These are phyloP conservation scores for Falco naumanni DNA, from an alignment of 2,797 vertebrate genomes.

Conservation along the genomic window DNA sequence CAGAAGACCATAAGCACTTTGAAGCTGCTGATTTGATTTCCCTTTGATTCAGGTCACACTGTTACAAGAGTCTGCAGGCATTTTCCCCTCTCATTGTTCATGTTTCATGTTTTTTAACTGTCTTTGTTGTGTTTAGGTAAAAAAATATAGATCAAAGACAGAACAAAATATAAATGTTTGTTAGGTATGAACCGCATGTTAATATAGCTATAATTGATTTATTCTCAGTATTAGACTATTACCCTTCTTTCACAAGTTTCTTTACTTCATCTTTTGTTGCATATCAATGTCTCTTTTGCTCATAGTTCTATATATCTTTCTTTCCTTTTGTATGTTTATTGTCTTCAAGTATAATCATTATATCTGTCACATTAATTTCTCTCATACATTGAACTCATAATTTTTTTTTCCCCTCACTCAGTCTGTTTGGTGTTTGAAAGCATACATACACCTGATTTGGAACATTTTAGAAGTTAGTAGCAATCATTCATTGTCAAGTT, in stretches of 20 bases:
- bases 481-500: not conserved
- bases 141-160: not conserved
- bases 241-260: not conserved
- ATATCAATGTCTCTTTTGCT: not conserved
- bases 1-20: not conserved
- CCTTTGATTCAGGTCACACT: not conserved
- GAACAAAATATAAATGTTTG: not conserved
- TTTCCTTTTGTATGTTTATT: not conserved
- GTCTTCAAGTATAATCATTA: not conserved
- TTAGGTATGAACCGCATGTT: not conserved
- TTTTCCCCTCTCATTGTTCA: not conserved
- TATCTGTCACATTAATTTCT: not conserved
- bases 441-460: not conserved
- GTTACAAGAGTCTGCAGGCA: not conserved
- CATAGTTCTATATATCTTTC: not conserved
- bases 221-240: not conserved
- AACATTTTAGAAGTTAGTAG: not conserved
- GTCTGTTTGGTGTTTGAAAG: not conserved
- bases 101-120: not conserved
- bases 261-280: not conserved
- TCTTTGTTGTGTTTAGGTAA: not conserved
- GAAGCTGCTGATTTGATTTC: constrained; percentile 1
- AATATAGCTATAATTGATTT: not conserved
- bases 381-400: not conserved
- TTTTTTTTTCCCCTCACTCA: not conserved